Evolutionary conservation across 2,797 vertebrate species (phyloP).

Genomic region (Brotogeris chrysoptera): DNA sequence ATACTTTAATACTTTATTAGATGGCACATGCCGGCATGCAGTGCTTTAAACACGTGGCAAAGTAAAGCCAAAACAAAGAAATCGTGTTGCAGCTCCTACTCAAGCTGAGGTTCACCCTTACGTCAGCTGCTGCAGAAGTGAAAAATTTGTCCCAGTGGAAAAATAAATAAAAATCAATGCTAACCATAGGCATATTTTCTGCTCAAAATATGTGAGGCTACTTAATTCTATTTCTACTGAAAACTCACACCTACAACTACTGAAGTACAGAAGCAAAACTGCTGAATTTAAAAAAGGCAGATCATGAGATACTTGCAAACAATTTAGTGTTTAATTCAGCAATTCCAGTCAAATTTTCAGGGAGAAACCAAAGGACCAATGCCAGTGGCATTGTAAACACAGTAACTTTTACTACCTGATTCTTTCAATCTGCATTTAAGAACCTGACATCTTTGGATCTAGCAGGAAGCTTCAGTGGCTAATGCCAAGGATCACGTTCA

Average conservation of each 20-base stretch:
- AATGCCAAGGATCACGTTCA: background rate
- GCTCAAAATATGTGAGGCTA: background rate
- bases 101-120: background rate
- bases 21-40: background rate
- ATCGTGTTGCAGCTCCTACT: background rate
- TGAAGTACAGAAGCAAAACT: background rate
- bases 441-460: constrained; percentile 12
- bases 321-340: background rate
- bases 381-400: background rate
- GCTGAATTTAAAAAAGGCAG: background rate
- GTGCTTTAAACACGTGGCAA: background rate
- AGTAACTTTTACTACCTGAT: constrained; percentile 17
- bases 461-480: constrained; percentile 10
- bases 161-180: background rate
- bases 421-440: constrained; percentile 18
- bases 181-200: background rate
- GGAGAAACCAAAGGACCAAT: background rate
- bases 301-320: background rate
- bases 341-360: background rate
- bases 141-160: background rate
- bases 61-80: background rate
- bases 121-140: background rate
- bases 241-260: background rate
- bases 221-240: background rate
- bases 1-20: background rate